These are phyloP conservation scores for Euproctis similis DNA, from an alignment of 2,888 invertebrate species.

Conservation along the genomic window DNA sequence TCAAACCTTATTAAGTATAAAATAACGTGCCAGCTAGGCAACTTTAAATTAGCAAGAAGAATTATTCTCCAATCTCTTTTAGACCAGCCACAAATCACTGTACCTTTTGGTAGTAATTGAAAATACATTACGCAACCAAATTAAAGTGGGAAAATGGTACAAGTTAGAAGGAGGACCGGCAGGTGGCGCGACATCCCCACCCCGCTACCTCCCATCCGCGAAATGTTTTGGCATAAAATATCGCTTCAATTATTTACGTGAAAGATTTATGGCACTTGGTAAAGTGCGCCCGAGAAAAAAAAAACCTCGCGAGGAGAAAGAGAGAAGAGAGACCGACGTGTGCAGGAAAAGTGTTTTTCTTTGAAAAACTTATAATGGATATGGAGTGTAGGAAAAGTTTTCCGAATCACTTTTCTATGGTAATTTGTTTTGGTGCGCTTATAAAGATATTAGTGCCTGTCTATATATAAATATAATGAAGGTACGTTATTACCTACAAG, in stretches of 20 bases:
- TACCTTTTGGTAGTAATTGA: conserved; percentile 73
- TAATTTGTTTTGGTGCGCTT: conserved; percentile 72
- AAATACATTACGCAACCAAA: conserved; percentile 77
- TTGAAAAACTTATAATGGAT: conserved; percentile 74
- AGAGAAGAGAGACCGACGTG: conserved; percentile 66
- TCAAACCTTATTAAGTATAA: conserved; percentile 11
- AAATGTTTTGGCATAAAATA: conserved; percentile 77
- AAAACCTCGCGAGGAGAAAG: too few species aligned
- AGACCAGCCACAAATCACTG: conserved; percentile 68
- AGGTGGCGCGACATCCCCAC: conserved; percentile 68
- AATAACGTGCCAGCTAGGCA: conserved; percentile 28
- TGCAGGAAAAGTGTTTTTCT: conserved; percentile 76
- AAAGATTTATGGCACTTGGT: conserved; percentile 75
- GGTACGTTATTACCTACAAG: conserved; percentile 31
- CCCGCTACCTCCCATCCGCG: too few species aligned
- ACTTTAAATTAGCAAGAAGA: conserved; percentile 62
- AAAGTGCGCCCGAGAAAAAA: conserved; percentile 75
- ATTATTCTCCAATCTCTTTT: conserved; percentile 62
- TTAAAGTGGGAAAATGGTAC: conserved; percentile 75
- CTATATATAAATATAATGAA: too few species aligned
- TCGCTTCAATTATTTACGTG: conserved; percentile 78
- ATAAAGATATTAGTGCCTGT: conserved; percentile 58
- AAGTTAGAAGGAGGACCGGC: conserved; percentile 67
- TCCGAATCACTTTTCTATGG: conserved; percentile 72
- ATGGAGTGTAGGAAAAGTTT: conserved; percentile 70